These are phyloP conservation scores for Okapia johnstoni DNA, from an alignment of 2,113 vertebrate species.

Conservation along the genomic window DNA sequence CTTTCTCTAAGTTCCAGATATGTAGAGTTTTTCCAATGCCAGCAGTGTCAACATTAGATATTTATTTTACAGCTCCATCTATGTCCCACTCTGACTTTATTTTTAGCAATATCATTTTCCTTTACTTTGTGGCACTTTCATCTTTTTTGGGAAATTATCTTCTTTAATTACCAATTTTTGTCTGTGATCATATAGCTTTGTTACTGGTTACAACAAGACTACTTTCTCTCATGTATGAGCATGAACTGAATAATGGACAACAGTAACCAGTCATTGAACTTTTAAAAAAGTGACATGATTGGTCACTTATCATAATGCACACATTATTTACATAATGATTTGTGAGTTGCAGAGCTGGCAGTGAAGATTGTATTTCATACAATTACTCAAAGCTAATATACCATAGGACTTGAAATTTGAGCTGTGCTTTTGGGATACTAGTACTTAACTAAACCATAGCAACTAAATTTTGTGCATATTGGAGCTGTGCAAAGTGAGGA, in stretches of 20 bases:
- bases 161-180: background rate
- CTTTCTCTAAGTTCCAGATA: background rate
- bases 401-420: background rate
- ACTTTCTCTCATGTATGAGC: background rate
- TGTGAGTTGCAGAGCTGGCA: background rate
- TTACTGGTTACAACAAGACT: background rate
- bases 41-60: background rate
- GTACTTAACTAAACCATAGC: background rate
- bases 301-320: background rate
- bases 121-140: background rate
- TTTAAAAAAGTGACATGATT: background rate
- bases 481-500: background rate
- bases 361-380: background rate
- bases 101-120: background rate
- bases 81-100: background rate
- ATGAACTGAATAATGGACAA: background rate
- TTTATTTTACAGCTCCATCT: background rate
- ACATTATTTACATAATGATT: background rate
- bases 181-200: background rate
- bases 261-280: background rate
- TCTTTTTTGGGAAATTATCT: background rate
- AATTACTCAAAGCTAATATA: background rate
- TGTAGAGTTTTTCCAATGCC: background rate
- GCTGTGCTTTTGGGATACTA: background rate
- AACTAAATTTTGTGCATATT: background rate